These are phyloP conservation scores for Rhagologus leucostigma DNA, from an alignment of 2,113 vertebrate genomes.

Conservation along the genomic window DNA sequence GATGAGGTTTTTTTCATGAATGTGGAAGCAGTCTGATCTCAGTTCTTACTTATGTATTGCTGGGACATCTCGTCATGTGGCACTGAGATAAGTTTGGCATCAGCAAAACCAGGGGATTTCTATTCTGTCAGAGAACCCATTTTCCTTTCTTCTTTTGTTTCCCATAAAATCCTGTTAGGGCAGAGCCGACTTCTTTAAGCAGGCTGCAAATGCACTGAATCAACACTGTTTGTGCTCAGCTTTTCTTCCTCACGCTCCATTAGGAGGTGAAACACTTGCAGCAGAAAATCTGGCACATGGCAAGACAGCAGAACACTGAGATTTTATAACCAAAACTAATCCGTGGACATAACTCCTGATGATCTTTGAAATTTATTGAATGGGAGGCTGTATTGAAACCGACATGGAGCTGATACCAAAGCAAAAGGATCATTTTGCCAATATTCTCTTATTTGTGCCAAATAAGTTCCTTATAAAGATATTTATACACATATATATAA, in stretches of 20 bases:
- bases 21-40: conserved; percentile 40
- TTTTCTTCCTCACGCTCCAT: neutral
- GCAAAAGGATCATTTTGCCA: neutral
- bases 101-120: neutral
- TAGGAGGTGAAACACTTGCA: neutral
- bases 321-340: neutral
- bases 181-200: neutral
- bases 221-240: neutral
- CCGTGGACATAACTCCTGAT: neutral
- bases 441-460: neutral
- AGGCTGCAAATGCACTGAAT: neutral
- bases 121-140: neutral
- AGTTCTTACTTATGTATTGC: neutral
- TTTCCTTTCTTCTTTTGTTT: conserved; percentile 32
- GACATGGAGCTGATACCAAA: neutral
- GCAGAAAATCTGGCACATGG: neutral
- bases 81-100: conserved; percentile 10
- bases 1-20: rapidly evolving
- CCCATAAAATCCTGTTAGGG: conserved; percentile 16
- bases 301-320: neutral
- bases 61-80: neutral
- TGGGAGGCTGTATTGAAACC: neutral
- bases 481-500: neutral
- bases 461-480: neutral
- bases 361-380: neutral